Evolutionary conservation across 1,140 invertebrate genomes (phyloP).

Genomic region (Eriosoma lanigerum): DNA sequence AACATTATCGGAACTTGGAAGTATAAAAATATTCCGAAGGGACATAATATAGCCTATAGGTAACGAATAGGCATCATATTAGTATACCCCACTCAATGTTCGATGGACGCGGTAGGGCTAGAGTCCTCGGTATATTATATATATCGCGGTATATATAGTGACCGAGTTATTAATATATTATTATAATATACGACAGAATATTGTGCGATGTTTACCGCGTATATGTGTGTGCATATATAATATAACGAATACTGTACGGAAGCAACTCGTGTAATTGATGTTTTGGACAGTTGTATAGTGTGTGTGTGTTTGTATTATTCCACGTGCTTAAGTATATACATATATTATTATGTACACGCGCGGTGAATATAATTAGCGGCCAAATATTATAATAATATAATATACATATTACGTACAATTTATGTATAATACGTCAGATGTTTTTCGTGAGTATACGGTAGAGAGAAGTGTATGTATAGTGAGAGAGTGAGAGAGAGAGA

Average conservation of each 20-base stretch:
- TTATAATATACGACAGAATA: neutral
- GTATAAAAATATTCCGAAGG: too few species aligned
- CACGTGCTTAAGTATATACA: constrained; percentile 2
- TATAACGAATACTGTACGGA: too few species aligned
- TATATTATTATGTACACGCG: neutral
- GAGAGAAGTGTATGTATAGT: neutral
- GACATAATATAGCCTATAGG: too few species aligned
- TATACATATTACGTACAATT: neutral
- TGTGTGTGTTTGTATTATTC: constrained; percentile 7
- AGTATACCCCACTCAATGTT: neutral
- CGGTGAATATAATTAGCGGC: constrained; percentile 47
- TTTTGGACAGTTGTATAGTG: neutral
- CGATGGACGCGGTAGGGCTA: neutral
- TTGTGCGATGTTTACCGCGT: neutral
- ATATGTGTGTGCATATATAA: neutral
- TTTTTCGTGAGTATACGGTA: neutral
- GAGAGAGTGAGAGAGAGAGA: neutral
- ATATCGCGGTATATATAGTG: neutral
- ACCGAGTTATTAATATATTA: neutral
- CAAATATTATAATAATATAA: constrained; percentile 15
- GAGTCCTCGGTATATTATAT: neutral
- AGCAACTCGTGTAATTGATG: constrained; percentile 30
- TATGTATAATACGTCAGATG: constrained; percentile 18
- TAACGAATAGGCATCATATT: too few species aligned
- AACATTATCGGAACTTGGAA: too few species aligned